A percentile compares a stretch with the other conserved stretches of the same genome.
Conservation (phyloP, 2,797 vertebrate genomes). For the Anolis apletophallus region DNA sequence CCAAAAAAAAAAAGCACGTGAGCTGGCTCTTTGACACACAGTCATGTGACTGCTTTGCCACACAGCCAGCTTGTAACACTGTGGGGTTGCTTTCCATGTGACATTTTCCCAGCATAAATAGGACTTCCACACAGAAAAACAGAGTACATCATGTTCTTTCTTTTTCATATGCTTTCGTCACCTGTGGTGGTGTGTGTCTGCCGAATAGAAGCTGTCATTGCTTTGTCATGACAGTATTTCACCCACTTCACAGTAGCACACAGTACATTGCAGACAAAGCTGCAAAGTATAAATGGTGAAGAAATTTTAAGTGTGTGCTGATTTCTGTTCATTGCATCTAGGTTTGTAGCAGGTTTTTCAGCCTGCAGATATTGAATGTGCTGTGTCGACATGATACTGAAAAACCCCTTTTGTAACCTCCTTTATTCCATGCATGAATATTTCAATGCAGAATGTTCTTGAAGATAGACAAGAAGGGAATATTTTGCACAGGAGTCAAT, state of each 20-base stretch:
- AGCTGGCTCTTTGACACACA: background rate
- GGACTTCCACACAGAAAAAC: background rate
- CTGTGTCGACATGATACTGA: background rate
- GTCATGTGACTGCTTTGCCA: background rate
- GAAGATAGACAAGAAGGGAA: background rate
- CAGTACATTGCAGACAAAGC: background rate
- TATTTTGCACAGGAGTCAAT: background rate
- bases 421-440: background rate
- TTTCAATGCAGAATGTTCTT: background rate
- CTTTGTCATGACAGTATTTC: background rate
- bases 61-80: background rate
- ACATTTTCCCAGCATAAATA: background rate
- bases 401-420: background rate
- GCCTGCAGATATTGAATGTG: background rate
- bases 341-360: background rate
- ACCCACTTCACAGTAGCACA: background rate
- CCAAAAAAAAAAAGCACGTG: background rate
- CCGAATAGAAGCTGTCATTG: background rate
- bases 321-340: slow-evolving; percentile 6
- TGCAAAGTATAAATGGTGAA: background rate
- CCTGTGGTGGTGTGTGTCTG: background rate
- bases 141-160: background rate
- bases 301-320: too few relatives aligned
- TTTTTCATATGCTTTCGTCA: background rate
- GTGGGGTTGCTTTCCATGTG: background rate